phyloP scores from a whole-genome alignment of 2,888 invertebrate genomes.

The Syrista parreyssii region DNA sequence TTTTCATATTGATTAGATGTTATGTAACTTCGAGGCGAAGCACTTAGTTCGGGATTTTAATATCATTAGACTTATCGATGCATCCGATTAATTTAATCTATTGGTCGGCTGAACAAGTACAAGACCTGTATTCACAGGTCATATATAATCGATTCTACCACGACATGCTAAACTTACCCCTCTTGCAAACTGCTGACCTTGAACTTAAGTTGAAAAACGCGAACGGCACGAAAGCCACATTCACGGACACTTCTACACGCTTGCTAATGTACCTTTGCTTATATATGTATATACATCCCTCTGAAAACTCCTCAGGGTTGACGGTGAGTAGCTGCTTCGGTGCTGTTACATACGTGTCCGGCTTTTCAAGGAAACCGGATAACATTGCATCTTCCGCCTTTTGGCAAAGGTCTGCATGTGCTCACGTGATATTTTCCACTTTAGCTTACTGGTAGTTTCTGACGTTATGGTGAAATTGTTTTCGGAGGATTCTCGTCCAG shows the following conservation, averaged over 20 bases:
- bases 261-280: background rate
- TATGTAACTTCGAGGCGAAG: background rate
- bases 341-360: background rate
- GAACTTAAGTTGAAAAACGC: slow-evolving; percentile 37
- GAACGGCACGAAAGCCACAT: slow-evolving; percentile 28
- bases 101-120: slow-evolving; percentile 7
- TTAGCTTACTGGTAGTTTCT: background rate
- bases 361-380: background rate
- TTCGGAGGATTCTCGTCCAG: background rate
- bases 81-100: background rate
- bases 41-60: background rate
- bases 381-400: background rate
- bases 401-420: background rate
- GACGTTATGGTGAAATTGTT: background rate
- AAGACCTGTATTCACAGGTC: too few relatives aligned
- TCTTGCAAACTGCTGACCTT: slow-evolving; percentile 32
- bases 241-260: background rate
- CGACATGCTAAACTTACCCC: slow-evolving; percentile 28
- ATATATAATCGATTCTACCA: slow-evolving; percentile 55
- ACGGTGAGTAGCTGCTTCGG: background rate
- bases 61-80: background rate
- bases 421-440: background rate
- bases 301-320: background rate
- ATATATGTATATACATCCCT: background rate
- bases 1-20: background rate